phyloP scores from a whole-genome alignment of 2,113 vertebrate genomes.

The Salvator merianae region DNA sequence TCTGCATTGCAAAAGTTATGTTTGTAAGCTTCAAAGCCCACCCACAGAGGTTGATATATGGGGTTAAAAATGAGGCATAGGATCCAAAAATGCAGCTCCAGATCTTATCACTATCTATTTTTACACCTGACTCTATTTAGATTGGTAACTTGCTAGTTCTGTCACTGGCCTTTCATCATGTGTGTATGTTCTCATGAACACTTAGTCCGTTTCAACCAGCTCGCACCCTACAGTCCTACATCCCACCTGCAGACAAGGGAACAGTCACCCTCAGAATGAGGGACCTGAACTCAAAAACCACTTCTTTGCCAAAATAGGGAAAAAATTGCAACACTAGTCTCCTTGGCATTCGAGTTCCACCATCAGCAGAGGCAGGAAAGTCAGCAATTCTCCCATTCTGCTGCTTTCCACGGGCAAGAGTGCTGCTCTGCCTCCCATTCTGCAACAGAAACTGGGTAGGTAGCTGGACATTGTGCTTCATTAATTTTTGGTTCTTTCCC shows the following conservation, averaged over 20 bases:
- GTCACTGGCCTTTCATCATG: not conserved
- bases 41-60: slow-evolving; percentile 38
- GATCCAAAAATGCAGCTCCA: not conserved
- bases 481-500: too few relatives aligned
- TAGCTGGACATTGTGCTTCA: too few relatives aligned
- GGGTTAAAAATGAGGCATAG: not conserved
- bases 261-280: not conserved
- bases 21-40: slow-evolving; percentile 26
- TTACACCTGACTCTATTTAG: not conserved
- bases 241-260: not conserved
- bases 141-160: not conserved
- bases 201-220: not conserved
- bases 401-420: too few relatives aligned
- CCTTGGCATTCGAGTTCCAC: too few relatives aligned
- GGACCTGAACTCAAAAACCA: not conserved
- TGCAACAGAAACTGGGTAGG: too few relatives aligned
- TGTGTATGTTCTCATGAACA: not conserved
- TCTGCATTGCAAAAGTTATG: not conserved
- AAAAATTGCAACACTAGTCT: too few relatives aligned
- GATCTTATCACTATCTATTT: slow-evolving; percentile 27
- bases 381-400: too few relatives aligned
- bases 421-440: too few relatives aligned
- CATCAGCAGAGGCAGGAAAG: too few relatives aligned
- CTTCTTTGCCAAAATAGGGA: not conserved
- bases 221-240: not conserved